A percentile compares a stretch with the other conserved stretches of the same genome.
Conservation (phyloP, 1,140 invertebrate species). For the Tetranychus cinnabarinus region DNA sequence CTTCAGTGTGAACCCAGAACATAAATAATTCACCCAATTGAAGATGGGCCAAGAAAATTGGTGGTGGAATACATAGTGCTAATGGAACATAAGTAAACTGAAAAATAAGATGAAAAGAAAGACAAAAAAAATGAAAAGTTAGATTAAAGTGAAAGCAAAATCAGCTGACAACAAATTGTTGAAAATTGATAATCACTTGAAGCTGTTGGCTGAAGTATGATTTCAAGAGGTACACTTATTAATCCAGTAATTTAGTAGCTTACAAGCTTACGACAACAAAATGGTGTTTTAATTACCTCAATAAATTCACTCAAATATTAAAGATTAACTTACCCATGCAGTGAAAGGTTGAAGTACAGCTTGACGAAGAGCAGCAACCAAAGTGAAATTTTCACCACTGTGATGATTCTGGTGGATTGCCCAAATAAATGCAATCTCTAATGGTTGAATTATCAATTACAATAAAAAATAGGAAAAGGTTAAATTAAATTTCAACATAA, state of each 20-base stretch:
- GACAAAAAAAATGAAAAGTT: background rate
- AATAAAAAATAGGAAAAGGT: background rate
- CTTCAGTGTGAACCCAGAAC: slow-evolving; percentile 74
- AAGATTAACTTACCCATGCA: slow-evolving; percentile 40
- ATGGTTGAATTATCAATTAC: background rate
- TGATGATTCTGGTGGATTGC: slow-evolving; percentile 86
- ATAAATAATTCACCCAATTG: slow-evolving; percentile 71
- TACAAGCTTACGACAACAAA: too few species aligned
- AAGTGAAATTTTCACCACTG: slow-evolving; percentile 81
- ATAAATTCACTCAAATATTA: too few species aligned
- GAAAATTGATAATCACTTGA: too few species aligned
- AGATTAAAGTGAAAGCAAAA: background rate
- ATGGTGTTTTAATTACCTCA: too few species aligned
- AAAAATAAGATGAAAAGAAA: background rate
- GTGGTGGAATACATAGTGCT: slow-evolving; percentile 54
- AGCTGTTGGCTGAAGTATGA: too few species aligned
- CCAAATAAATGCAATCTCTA: slow-evolving; percentile 59
- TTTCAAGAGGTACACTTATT: too few species aligned
- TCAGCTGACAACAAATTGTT: background rate
- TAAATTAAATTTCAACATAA: background rate
- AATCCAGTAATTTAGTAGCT: too few species aligned
- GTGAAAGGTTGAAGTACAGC: slow-evolving; percentile 54
- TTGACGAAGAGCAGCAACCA: slow-evolving; percentile 45
- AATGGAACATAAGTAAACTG: slow-evolving; percentile 64
- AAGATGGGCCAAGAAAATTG: slow-evolving; percentile 53